Percentiles rank a stretch among this genome's conserved stretches.
Conservation (phyloP, 1,140 invertebrate genomes). For the Bombus waltoni region DNA sequence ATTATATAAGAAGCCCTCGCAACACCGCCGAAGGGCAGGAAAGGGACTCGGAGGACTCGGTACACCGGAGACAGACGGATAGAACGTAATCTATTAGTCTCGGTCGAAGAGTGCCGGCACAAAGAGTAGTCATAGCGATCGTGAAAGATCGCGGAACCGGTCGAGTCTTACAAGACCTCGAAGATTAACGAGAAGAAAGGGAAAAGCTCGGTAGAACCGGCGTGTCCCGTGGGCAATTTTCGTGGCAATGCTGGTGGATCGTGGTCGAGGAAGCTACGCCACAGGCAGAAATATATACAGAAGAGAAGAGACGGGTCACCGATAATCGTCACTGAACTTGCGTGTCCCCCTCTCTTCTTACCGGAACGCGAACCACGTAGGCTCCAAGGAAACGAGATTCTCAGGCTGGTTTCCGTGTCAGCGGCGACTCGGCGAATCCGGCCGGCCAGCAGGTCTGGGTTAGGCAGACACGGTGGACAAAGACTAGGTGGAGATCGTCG, state of each 20-base stretch:
- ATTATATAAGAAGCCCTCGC: constrained; percentile 40
- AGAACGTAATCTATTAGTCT: constrained; percentile 60
- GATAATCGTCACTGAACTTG: constrained; percentile 20
- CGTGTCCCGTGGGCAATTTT: background rate
- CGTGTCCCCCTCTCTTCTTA: too few species aligned
- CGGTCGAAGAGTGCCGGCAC: constrained; percentile 43
- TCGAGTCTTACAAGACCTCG: constrained; percentile 13
- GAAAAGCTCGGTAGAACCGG: constrained; percentile 30
- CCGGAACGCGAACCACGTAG: constrained; percentile 10
- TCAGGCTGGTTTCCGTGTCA: constrained; percentile 36
- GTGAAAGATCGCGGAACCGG: constrained; percentile 47
- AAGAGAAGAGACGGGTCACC: background rate
- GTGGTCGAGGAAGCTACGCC: background rate
- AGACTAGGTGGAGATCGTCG: constrained; percentile 54
- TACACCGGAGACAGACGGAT: constrained; percentile 20
- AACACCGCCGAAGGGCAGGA: background rate
- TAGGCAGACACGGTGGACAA: constrained; percentile 21
- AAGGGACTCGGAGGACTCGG: background rate
- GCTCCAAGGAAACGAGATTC: constrained; percentile 18
- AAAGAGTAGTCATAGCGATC: constrained; percentile 50
- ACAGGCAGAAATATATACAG: background rate
- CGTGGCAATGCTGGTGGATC: background rate
- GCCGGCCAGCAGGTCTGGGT: constrained; percentile 7
- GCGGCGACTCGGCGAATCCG: constrained; percentile 2
- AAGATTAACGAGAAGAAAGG: constrained; percentile 54